Evolutionary conservation across 1,140 invertebrate genomes (phyloP).

Genomic region (Pantala flavescens): DNA sequence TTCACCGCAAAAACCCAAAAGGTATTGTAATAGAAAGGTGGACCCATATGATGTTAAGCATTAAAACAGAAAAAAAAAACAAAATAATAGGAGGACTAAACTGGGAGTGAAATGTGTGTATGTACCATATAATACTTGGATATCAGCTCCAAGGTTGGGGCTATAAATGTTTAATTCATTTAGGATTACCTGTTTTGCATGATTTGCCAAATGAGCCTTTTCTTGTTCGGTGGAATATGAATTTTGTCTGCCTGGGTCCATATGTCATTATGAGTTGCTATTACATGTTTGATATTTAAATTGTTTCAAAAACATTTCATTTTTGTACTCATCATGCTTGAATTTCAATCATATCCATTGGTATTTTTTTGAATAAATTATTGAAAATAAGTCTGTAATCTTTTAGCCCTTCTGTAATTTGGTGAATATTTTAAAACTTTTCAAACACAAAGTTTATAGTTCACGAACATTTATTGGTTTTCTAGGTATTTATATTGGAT

Average conservation of each 20-base stretch:
- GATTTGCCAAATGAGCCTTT: too few relatives aligned
- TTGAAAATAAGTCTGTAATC: background rate
- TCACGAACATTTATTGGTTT: too few relatives aligned
- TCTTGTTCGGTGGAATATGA: too few relatives aligned
- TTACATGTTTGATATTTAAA: background rate
- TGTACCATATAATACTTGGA: background rate
- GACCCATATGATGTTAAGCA: background rate
- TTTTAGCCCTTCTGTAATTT: too few relatives aligned
- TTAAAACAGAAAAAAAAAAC: background rate
- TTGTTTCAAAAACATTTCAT: background rate
- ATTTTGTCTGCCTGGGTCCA: background rate
- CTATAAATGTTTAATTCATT: too few relatives aligned
- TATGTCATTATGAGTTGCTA: background rate
- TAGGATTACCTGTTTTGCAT: too few relatives aligned
- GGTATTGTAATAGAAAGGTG: background rate
- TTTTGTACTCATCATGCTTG: background rate
- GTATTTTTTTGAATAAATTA: conserved; percentile 6
- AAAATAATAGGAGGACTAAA: background rate
- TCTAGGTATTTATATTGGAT: too few relatives aligned
- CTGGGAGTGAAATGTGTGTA: background rate
- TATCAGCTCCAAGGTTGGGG: background rate
- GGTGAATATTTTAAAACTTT: too few relatives aligned
- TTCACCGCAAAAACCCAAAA: background rate
- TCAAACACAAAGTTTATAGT: too few relatives aligned
- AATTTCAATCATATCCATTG: background rate